These are phyloP conservation scores for Scaptodrosophila latifasciaeformis DNA, from an alignment of 2,888 invertebrate species.

Conservation along the genomic window DNA sequence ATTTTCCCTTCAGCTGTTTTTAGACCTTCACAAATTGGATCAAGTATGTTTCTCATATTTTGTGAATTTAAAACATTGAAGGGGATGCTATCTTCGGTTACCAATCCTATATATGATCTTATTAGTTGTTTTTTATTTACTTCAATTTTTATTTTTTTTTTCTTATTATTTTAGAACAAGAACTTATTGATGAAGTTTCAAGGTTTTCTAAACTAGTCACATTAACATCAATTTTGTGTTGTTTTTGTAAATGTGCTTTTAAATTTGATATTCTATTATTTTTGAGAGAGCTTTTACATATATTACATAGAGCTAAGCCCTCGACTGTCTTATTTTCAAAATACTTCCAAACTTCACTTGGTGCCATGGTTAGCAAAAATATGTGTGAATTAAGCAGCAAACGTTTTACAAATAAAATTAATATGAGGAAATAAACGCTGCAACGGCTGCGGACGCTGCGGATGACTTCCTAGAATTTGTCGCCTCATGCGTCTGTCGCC, in stretches of 20 bases:
- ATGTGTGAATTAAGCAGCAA: no score
- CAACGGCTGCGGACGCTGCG: no score
- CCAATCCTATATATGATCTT: conserved; percentile 27
- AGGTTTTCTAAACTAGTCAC: background rate
- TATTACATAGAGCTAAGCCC: conserved; percentile 19
- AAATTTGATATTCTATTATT: conserved; percentile 22
- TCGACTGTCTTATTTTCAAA: background rate
- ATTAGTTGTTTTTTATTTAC: conserved; percentile 25
- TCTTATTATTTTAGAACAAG: background rate
- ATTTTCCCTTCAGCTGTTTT: conserved; percentile 8
- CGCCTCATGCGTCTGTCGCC: no score
- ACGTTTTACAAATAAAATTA: no score
- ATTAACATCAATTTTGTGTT: conserved; percentile 8
- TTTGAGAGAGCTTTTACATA: conserved; percentile 11
- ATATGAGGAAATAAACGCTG: no score
- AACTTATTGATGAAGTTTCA: background rate
- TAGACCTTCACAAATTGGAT: conserved; percentile 22
- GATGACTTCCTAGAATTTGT: no score
- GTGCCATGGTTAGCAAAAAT: no score
- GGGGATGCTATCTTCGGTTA: conserved; percentile 28
- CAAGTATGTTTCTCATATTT: conserved; percentile 21
- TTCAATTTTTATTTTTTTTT: conserved; percentile 13
- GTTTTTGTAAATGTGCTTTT: conserved; percentile 16
- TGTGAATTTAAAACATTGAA: conserved; percentile 29
- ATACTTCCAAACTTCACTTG: background rate